Conservation (phyloP, 2,113 vertebrate genomes). For the Bungarus multicinctus region DNA sequence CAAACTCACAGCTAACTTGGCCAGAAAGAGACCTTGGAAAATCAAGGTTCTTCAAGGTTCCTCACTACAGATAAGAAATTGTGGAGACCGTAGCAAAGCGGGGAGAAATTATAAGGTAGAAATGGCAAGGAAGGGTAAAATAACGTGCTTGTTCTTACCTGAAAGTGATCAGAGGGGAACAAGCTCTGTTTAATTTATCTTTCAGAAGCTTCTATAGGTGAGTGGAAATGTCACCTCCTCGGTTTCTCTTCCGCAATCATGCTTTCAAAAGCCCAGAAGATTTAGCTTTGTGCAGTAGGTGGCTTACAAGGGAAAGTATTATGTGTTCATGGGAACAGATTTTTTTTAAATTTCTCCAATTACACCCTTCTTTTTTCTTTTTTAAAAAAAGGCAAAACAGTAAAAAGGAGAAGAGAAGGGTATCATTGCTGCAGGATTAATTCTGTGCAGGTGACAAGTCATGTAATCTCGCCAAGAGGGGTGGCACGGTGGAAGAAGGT, state of each 20-base stretch:
- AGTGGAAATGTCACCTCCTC: neutral
- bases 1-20: neutral
- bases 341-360: neutral
- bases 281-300: neutral
- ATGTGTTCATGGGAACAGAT: neutral
- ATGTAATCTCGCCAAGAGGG: neutral
- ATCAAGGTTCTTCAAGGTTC: neutral
- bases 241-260: neutral
- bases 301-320: neutral
- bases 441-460: neutral
- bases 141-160: conserved; percentile 33
- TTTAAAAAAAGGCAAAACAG: neutral
- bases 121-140: neutral
- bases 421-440: neutral
- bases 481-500: neutral
- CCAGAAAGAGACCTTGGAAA: neutral
- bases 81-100: no score
- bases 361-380: neutral
- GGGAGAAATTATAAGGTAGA: neutral
- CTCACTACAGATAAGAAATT: neutral
- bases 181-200: conserved; percentile 3
- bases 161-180: neutral
- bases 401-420: neutral
- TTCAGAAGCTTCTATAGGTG: neutral
- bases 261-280: neutral